Base-by-base conservation (phyloP, 2,113 vertebrate genomes). In the Columba livia region DNA sequence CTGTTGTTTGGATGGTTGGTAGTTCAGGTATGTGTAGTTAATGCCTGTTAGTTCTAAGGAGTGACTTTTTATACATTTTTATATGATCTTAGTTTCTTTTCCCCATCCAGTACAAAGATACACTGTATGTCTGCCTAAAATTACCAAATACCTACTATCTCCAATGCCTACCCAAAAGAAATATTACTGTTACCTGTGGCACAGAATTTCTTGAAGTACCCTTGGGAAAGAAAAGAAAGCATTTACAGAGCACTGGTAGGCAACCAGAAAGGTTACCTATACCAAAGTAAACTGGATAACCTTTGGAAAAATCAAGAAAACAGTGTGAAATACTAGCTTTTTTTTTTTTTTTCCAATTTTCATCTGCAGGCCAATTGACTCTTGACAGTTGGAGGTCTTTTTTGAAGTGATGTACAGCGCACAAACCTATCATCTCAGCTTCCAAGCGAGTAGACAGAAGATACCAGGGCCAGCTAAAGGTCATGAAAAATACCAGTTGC, bases 261-360 rank as follows among this genome's bases (percentile, higher is more conserved):
- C 1, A 12, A 79, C 19, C 8, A n/a, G 25, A 50, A 88, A 80
- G 50, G n/a, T 28, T 90, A 12, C 17, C 28, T 93, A 7, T 85
- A 34, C 48, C 34, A 61, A 74, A 85, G 57, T 31, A 60, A 29
- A 42, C 44, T 48, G 81, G 51, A 34, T 85, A 94, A 88, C 88
- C n/a, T 73, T 90, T 80, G 31, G 64, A 77, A 90, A 80, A 88
- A 90, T 88, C n/a, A 88, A 80, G 51, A 54, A 79, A 85, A n/a
- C 11, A 13, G 40, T 73, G 36, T 85, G 67, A 88, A 94, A 65
- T 78, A 20, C 23, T 50, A 40, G 28, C 20, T n/a, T 50, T 24
- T 42, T 31, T 15, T 16, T 29, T 31, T 40, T 29, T 28, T 10
- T 6, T 12, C 1, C 10, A 44, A 3, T 79, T 94, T 44, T 89